Percentiles rank a stretch among this genome's conserved stretches.
phyloP scores from a whole-genome alignment of 2,797 vertebrate species.

The Brachyrhaphis roseni region DNA sequence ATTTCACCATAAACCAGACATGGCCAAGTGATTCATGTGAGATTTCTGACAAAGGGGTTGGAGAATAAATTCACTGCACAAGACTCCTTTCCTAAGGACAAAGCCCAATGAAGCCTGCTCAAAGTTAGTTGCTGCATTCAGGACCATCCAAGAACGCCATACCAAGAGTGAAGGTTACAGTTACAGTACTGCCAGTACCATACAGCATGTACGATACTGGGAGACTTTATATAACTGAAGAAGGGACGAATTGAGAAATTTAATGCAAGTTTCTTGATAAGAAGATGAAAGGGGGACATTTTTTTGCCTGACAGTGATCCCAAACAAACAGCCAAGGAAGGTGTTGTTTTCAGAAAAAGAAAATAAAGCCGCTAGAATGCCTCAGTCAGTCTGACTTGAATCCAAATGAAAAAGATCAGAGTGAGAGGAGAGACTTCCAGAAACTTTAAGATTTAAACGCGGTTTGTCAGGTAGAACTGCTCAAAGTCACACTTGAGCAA shows the following conservation, averaged over 20 bases:
- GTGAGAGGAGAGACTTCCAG: not conserved
- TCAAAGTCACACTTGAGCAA: not conserved
- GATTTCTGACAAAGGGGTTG: not conserved
- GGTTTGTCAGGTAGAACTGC: not conserved
- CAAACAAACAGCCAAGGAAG: not conserved
- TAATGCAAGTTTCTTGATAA: not conserved
- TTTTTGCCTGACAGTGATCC: constrained; percentile 6
- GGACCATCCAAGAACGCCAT: not conserved
- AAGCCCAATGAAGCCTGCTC: not conserved
- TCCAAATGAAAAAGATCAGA: constrained; percentile 7
- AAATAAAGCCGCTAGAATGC: constrained; percentile 1
- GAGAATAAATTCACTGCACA: not conserved
- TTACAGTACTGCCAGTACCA: no score
- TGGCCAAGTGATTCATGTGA: not conserved
- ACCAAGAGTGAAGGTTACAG: not conserved
- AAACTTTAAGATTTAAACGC: not conserved
- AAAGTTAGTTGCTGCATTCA: not conserved
- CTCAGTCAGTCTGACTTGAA: not conserved
- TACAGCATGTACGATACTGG: not conserved
- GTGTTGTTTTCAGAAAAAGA: not conserved
- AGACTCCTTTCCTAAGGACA: not conserved
- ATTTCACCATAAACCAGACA: not conserved
- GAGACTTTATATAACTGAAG: not conserved
- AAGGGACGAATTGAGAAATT: not conserved
- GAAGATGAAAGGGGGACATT: not conserved